A percentile compares a stretch with the other conserved stretches of the same genome.
phyloP scores from a whole-genome alignment of 2,888 invertebrate genomes.

The Hemithea aestivaria region DNA sequence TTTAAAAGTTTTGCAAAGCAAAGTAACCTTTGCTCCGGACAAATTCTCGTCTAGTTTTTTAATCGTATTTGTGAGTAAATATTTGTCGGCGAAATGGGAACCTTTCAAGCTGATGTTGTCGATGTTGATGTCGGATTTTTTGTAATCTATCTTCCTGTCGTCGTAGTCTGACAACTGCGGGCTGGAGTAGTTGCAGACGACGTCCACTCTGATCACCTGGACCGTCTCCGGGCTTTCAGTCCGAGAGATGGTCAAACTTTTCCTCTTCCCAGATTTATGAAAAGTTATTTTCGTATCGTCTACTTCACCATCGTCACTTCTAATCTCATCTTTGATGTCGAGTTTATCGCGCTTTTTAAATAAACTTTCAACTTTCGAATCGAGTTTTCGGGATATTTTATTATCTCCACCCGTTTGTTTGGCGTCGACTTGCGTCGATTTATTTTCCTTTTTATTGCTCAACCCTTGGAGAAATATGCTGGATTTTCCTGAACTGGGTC shows the following conservation, averaged over 20 bases:
- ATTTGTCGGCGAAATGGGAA: constrained; percentile 53
- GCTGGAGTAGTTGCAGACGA: constrained; percentile 57
- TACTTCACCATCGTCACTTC: constrained; percentile 27
- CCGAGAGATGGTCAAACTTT: constrained; percentile 68
- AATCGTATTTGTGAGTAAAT: constrained; percentile 60
- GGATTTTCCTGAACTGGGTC: constrained; percentile 58
- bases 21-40: constrained; percentile 62
- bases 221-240: constrained; percentile 69
- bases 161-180: constrained; percentile 40
- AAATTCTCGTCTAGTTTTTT: constrained; percentile 62
- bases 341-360: constrained; percentile 25
- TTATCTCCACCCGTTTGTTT: constrained; percentile 23
- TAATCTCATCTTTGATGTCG: constrained; percentile 26
- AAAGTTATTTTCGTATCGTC: constrained; percentile 54
- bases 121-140: constrained; percentile 24
- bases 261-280: constrained; percentile 56
- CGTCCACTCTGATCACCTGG: constrained; percentile 72
- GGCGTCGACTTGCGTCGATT: constrained; percentile 46
- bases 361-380: constrained; percentile 31
- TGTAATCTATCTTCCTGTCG: constrained; percentile 35
- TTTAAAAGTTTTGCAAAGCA: constrained; percentile 69
- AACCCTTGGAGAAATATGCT: constrained; percentile 43
- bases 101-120: constrained; percentile 38
- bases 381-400: constrained; percentile 34
- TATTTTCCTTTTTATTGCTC: constrained; percentile 45